Evolutionary conservation across 1,140 invertebrate species (phyloP).

Genomic region (Drosophila ambigua): DNA sequence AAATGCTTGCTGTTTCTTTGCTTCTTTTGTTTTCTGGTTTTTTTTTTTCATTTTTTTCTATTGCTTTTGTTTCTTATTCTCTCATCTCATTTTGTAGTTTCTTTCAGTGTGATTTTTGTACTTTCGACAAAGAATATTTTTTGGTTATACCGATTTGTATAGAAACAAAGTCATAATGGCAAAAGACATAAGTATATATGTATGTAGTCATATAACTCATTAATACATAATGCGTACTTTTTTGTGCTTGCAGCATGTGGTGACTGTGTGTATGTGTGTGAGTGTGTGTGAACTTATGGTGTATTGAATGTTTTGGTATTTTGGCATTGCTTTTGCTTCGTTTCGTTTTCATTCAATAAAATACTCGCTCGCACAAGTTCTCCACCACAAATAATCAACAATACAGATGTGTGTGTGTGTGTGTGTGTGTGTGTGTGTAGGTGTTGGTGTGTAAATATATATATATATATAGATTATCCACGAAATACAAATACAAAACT

Average conservation of each 20-base stretch:
- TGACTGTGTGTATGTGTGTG: conserved; percentile 35
- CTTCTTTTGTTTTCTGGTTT: conserved; percentile 7
- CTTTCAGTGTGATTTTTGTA: conserved; percentile 57
- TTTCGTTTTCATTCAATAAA: conserved; percentile 60
- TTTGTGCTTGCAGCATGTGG: conserved; percentile 71
- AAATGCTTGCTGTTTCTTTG: conserved; percentile 52
- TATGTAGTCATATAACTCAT: conserved; percentile 19
- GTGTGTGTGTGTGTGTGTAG: conserved; percentile 5
- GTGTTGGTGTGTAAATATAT: conserved; percentile 23
- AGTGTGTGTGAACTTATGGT: conserved; percentile 16
- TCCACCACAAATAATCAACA: conserved; percentile 49
- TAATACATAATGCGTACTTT: conserved; percentile 50
- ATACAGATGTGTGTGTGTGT: conserved; percentile 48
- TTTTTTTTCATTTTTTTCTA: conserved; percentile 1
- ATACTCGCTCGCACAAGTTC: conserved; percentile 41
- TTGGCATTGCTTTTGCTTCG: conserved; percentile 57
- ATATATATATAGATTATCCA: conserved; percentile 41
- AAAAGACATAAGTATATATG: conserved; percentile 39
- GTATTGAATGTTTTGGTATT: conserved; percentile 51
- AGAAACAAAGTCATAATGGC: conserved; percentile 61
- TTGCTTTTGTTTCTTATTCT: conserved; percentile 6
- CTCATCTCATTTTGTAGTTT: conserved; percentile 31
- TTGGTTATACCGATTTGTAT: conserved; percentile 75
- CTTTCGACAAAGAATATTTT: conserved; percentile 73
- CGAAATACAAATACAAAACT: conserved; percentile 40